Evolutionary conservation across 2,797 vertebrate genomes (phyloP).

Genomic region (Podarcis siculus): DNA sequence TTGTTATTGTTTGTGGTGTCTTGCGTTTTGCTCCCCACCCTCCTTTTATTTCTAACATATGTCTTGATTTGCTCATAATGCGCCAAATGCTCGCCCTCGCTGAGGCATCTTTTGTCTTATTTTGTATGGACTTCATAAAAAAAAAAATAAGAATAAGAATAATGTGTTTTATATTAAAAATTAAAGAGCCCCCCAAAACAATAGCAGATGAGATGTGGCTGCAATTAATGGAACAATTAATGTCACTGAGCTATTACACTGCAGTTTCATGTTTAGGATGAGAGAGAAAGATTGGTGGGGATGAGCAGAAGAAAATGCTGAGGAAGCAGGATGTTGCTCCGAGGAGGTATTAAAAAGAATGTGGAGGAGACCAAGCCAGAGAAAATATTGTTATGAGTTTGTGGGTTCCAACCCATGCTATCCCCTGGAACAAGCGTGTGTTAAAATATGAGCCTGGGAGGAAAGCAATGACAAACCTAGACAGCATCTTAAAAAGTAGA

Average conservation of each 20-base stretch:
- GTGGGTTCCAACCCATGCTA: too few species aligned
- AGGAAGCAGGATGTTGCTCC: not conserved
- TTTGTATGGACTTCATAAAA: slow-evolving; percentile 33
- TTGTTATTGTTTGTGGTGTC: slow-evolving; percentile 57
- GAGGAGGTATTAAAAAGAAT: accelerated
- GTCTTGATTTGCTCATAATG: slow-evolving; percentile 62
- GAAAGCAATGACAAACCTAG: too few species aligned
- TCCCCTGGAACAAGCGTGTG: too few species aligned
- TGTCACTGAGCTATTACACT: slow-evolving; percentile 61
- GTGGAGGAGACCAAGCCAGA: not conserved
- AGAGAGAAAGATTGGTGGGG: not conserved
- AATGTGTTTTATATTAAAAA: slow-evolving; percentile 68
- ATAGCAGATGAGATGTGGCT: slow-evolving; percentile 65
- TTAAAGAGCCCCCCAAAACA: slow-evolving; percentile 54
- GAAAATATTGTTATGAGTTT: not conserved
- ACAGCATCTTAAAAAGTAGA: too few species aligned
- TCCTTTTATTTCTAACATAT: slow-evolving; percentile 65
- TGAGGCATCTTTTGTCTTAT: slow-evolving; percentile 53
- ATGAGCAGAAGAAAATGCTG: not conserved
- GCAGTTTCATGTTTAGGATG: slow-evolving; percentile 64
- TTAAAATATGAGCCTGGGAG: too few species aligned
- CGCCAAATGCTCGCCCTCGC: slow-evolving; percentile 55
- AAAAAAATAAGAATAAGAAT: not conserved
- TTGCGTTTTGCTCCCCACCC: slow-evolving; percentile 31
- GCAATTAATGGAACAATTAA: slow-evolving; percentile 71